Evolutionary conservation across 2,113 vertebrate genomes (phyloP), one percentile per base, ranked within the genome.

Genomic region (Oostethus manadensis): DNA sequence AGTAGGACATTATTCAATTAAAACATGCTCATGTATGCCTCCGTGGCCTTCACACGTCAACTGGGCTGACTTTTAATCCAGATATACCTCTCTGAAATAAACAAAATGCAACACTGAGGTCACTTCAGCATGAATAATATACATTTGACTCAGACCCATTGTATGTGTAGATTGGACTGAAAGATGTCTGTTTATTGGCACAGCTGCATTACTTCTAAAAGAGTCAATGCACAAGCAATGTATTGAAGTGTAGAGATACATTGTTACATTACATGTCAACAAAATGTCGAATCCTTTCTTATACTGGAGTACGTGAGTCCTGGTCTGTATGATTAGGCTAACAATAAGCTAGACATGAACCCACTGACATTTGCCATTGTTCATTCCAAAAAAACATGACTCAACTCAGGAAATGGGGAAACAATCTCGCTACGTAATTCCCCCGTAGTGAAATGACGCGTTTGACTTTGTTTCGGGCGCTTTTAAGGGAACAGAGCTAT

Each of bases 291-390:
- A 26, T 73, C 70, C 66, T 76, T 1, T 6, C 5, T 77, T 68
- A 54, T 17, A 56, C 48, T 77, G 3, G n/a, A 48, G 55, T 51
- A 63, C 61, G 60, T 49, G 57, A 45, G 47, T 73, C 65, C 67
- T 76, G 51, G 44, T 69, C 20, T 77, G 54, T 64, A 77, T 70
- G 54, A 79, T 78, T 51, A 69, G 70, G 86, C 80, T 88, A 88
- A 88, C 86, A 88, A 88, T 87, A 85, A 86, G 87, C 82, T 87
- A 85, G 2, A 71, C 57, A 69, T 82, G 58, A 77, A 84, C 73
- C 58, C 51, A 64, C 8, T 70, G 68, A 77, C 79, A 70, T 76
- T 56, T 60, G 53, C 56, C 51, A 53, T 58, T 70, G 59, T 77
- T 68, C n/a, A 63, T 8, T n/a, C n/a, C n/a, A 14, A 57, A 0